Evolutionary conservation across 1,140 invertebrate genomes (phyloP), one percentile per base, ranked within the genome.

Genomic region (Gonioctena quinquepunctata): DNA sequence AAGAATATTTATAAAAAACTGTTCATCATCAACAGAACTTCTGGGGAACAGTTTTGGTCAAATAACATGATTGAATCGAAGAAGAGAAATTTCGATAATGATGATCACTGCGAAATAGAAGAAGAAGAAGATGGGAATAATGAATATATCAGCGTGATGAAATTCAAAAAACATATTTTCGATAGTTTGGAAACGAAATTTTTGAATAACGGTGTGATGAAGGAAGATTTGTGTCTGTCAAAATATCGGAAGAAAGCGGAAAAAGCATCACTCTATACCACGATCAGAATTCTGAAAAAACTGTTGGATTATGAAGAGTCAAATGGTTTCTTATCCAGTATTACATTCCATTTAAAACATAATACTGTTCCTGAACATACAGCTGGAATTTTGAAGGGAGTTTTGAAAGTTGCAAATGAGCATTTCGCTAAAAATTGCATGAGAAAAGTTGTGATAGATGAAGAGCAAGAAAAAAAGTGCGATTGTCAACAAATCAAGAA

Each of bases 1-100:
- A 66, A 66, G 21, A 69, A 26, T 19, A 50, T 25, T 25, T 74
- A 71, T 26, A 71, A 68, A 50, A 69, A 69, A 50, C 48, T 71
- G 11, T 74, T 74, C 57, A 54, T 70, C 13, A 33, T 74, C n/a
- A 69, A 74, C n/a, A 69, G 49, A 52, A 67, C 61, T 56, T 63
- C 16, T 22, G 73, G 73, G 4, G 21, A 22, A 28, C 18, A 16
- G 33, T 57, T 74, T 56, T 23, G 11, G 5, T 63, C 52, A 8
- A 56, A 71, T 28, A 33, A 56, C n/a, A 54, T 18, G 49, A 54
- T 71, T 8, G 18, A 23, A 11, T 3, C 7, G 19, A 18, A 28
- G 28, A 50, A 42, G 18, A 52, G 0, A n/a, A 7, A 33, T 19
- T 7, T 7, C 6, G 25, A 13, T 23, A 3, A 54, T 26, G 27